Percentiles rank a stretch among this genome's conserved stretches.
Conservation (phyloP, 2,888 invertebrate species). For the Erebia palarica region DNA sequence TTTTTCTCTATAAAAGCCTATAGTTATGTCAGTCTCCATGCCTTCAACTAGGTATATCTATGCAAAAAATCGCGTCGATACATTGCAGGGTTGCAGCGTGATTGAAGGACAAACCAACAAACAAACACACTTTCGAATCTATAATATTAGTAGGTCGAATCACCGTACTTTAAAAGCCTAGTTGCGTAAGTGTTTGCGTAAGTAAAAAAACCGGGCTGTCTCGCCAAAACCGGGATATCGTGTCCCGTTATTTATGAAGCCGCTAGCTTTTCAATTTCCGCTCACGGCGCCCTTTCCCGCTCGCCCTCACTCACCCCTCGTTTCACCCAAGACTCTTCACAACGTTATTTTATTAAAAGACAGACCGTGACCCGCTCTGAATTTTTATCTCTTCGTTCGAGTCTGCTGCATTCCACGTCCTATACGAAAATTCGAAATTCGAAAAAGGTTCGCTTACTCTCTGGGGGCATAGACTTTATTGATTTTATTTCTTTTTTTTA, state of each 20-base stretch:
- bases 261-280: slow-evolving; percentile 75
- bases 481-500: slow-evolving; percentile 1
- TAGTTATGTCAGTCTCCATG: too few species aligned
- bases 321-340: slow-evolving; percentile 41
- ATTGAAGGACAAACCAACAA: too few species aligned
- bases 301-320: slow-evolving; percentile 46
- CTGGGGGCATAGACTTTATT: slow-evolving; percentile 19
- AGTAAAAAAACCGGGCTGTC: slow-evolving; percentile 48
- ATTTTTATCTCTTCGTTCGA: slow-evolving; percentile 67
- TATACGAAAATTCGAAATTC: slow-evolving; percentile 43
- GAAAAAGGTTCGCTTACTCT: slow-evolving; percentile 47
- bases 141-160: too few species aligned
- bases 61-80: too few species aligned
- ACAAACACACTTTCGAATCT: too few species aligned
- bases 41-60: too few species aligned
- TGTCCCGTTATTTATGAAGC: slow-evolving; percentile 48
- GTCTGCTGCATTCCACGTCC: slow-evolving; percentile 45
- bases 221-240: background rate
- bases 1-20: too few species aligned
- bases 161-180: too few species aligned
- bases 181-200: background rate
- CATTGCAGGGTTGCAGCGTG: too few species aligned
- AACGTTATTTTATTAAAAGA: slow-evolving; percentile 78
- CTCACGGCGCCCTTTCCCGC: slow-evolving; percentile 54
- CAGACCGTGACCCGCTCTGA: slow-evolving; percentile 56